Percentiles rank a stretch among this genome's conserved stretches.
Evolutionary conservation across 2,888 invertebrate species (phyloP).

Genomic region (Morinoia aosen): DNA sequence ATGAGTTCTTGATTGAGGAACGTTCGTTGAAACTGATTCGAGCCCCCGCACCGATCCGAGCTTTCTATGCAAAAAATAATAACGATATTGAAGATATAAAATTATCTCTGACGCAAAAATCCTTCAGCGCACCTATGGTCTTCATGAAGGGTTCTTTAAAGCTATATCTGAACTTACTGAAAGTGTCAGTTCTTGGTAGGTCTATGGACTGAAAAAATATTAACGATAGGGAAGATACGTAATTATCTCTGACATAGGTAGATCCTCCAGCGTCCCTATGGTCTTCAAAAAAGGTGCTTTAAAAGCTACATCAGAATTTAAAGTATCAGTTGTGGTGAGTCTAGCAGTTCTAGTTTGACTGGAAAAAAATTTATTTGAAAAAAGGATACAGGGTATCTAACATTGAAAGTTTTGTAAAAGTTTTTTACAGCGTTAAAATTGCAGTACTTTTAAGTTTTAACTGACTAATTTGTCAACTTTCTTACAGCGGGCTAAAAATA

Average conservation of each 20-base stretch:
- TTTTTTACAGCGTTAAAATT: no score
- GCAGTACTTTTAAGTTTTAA: no score
- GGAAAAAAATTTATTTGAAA: no score
- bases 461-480: no score
- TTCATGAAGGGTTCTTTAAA: background rate
- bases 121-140: background rate
- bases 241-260: background rate
- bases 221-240: background rate
- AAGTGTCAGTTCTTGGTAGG: background rate
- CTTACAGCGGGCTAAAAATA: no score
- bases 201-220: background rate
- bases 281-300: background rate
- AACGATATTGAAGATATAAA: background rate
- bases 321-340: background rate
- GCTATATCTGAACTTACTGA: background rate
- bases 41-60: background rate
- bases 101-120: background rate
- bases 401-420: no score
- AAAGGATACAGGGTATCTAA: no score
- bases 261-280: background rate
- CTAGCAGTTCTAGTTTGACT: background rate
- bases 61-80: background rate
- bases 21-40: background rate
- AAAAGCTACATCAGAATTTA: background rate
- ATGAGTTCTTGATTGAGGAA: slow-evolving; percentile 38